Evolutionary conservation across 2,797 vertebrate species (phyloP), one percentile per base, ranked within the genome.

Genomic region (Mycteria americana): DNA sequence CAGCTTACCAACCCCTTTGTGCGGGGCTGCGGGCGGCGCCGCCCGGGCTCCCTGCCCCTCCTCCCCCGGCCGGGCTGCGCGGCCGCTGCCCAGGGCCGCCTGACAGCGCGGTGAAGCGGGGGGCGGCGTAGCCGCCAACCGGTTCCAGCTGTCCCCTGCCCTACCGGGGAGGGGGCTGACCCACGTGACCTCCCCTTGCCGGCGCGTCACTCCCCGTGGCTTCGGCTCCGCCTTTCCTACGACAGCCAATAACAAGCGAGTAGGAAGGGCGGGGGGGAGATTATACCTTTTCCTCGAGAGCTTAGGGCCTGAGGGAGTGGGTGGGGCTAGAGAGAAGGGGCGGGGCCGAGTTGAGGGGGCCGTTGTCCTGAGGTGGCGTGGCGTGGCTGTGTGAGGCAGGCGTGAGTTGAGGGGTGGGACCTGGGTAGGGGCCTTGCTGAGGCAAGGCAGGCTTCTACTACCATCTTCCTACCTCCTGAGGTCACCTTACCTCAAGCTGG

Each of bases 391-490:
- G 18, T 33, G 30, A 13, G n/a, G 18, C 3, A 1, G 27, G 41
- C 30, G 24, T 3, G 28, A 18, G 33, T 19, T 16, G 67, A 30
- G 7, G 2, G 3, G 7, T 22, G 10, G 6, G 8, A 30, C 33
- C 2, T 3, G 6, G 2, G 4, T 2, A 2, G 46, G 2, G 31
- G 23, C 8, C 18, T 9, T 21, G 14, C 16, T 16, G 62, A n/a
- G 41, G 22, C 0, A 9, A 4, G 10, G 18, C 3, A 2, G 13
- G 35, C 2, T 27, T 8, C 17, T 1, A 3, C 19, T 19, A 0
- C 2, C 0, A 0, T 4, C 35, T 18, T 1, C 6, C 2, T 7
- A 0, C 4, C 10, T 23, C 4, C 3, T 7, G 18, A 15, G 11
- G 8, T 27, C 5, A 2, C 18, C 3, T 11, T 5, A 1, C 2